These are phyloP conservation scores for Crotalus viridis DNA, from an alignment of 2,113 vertebrate genomes.

Conservation along the genomic window DNA sequence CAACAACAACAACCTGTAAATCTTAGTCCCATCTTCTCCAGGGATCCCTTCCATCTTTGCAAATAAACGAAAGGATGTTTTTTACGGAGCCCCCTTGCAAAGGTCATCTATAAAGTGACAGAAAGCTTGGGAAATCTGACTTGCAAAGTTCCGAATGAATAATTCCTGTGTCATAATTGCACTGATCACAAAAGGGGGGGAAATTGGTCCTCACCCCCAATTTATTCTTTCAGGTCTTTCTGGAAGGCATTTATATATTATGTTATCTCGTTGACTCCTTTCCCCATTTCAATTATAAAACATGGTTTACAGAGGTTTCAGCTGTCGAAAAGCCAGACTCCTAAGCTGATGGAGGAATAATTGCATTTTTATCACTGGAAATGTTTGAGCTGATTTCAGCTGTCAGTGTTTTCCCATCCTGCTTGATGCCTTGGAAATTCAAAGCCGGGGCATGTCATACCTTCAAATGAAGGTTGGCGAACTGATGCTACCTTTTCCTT, in stretches of 20 bases:
- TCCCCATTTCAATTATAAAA: conserved; percentile 10
- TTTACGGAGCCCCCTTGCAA: not conserved
- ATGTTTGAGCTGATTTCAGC: not conserved
- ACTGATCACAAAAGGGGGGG: not conserved
- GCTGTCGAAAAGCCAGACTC: not conserved
- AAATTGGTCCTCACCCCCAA: not conserved
- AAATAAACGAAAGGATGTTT: not conserved
- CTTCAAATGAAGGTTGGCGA: not conserved
- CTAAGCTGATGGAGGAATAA: conserved; percentile 14
- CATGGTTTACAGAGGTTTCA: not conserved
- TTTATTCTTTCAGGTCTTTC: not conserved
- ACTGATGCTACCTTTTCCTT: not conserved
- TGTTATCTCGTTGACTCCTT: not conserved
- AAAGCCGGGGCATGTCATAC: not conserved
- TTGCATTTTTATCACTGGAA: conserved; percentile 16
- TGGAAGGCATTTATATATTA: conserved; percentile 4
- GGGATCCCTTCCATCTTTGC: not conserved
- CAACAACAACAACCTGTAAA: not conserved
- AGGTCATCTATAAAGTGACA: not conserved
- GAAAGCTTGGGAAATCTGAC: not conserved
- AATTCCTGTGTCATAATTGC: not conserved
- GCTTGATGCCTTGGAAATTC: not conserved
- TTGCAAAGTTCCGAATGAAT: not conserved
- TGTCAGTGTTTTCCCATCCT: not conserved
- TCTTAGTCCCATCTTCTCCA: not conserved